phyloP scores from a whole-genome alignment of 2,888 invertebrate species.

The Hypomecis atomaria region DNA sequence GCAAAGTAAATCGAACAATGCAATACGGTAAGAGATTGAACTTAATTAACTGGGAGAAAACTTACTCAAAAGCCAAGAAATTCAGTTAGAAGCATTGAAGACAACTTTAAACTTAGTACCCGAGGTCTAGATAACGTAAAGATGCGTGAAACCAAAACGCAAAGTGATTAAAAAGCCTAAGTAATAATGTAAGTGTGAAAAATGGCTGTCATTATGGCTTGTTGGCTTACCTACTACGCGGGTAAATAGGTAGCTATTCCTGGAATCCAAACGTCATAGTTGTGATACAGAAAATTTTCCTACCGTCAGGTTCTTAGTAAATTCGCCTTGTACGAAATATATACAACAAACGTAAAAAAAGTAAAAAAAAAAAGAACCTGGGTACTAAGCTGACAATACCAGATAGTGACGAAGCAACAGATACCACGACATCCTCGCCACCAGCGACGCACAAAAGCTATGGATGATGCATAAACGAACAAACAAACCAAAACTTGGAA shows the following conservation, averaged over 20 bases:
- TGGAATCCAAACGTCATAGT: no score
- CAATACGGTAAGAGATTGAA: constrained; percentile 4
- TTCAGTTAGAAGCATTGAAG: constrained; percentile 16
- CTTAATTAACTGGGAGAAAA: constrained; percentile 1
- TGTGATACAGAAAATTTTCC: no score
- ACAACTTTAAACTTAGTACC: constrained; percentile 19
- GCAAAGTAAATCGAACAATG: constrained; percentile 20
- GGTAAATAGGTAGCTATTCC: no score
- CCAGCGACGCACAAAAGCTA: constrained; percentile 66
- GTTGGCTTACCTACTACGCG: no score
- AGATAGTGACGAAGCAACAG: constrained; percentile 33
- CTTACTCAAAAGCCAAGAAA: constrained; percentile 8
- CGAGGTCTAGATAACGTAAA: neutral
- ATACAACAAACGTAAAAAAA: no score
- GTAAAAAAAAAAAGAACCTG: neutral
- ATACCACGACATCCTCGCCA: constrained; percentile 55
- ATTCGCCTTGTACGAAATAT: no score
- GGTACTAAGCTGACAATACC: constrained; percentile 20
- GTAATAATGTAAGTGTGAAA: no score
- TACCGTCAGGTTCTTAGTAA: no score
- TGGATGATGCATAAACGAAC: constrained; percentile 65
- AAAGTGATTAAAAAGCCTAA: no score
- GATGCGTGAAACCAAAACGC: no score
- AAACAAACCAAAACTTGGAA: constrained; percentile 83
- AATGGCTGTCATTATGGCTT: no score